phyloP scores from a whole-genome alignment of 2,888 invertebrate species.

The Mesochorus sp. region DNA sequence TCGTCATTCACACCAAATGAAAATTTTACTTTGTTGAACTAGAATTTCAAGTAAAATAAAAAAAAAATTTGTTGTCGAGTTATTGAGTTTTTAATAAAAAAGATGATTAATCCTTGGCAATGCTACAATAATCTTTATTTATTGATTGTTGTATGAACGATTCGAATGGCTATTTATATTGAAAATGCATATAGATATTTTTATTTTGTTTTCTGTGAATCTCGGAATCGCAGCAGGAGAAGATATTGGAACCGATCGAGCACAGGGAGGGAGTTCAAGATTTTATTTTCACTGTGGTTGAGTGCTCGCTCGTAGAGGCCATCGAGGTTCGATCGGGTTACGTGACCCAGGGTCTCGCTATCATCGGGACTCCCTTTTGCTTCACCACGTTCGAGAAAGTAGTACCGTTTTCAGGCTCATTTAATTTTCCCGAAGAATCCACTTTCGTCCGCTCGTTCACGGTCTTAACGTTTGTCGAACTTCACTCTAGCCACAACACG shows the following conservation, averaged over 20 bases:
- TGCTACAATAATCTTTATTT: too few relatives aligned
- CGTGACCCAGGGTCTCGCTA: slow-evolving; percentile 31
- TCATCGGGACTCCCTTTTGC: not conserved
- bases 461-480: slow-evolving; percentile 37
- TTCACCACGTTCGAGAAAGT: slow-evolving; percentile 15
- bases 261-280: not conserved
- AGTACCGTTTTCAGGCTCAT: slow-evolving; percentile 48
- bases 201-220: not conserved
- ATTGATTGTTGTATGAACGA: too few relatives aligned
- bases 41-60: not conserved
- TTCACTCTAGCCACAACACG: slow-evolving; percentile 21
- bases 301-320: not conserved
- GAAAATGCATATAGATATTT: too few relatives aligned
- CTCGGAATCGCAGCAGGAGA: not conserved
- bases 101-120: too few relatives aligned
- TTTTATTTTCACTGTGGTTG: slow-evolving; percentile 15
- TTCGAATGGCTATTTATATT: too few relatives aligned
- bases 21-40: not conserved
- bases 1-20: not conserved
- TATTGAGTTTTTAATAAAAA: too few relatives aligned
- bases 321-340: slow-evolving; percentile 35
- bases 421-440: slow-evolving; percentile 50
- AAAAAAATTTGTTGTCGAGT: too few relatives aligned
- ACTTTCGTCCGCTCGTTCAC: slow-evolving; percentile 30
- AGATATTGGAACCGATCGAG: slow-evolving; percentile 6